phyloP scores from a whole-genome alignment of 2,113 vertebrate genomes.

The Numenius arquata region DNA sequence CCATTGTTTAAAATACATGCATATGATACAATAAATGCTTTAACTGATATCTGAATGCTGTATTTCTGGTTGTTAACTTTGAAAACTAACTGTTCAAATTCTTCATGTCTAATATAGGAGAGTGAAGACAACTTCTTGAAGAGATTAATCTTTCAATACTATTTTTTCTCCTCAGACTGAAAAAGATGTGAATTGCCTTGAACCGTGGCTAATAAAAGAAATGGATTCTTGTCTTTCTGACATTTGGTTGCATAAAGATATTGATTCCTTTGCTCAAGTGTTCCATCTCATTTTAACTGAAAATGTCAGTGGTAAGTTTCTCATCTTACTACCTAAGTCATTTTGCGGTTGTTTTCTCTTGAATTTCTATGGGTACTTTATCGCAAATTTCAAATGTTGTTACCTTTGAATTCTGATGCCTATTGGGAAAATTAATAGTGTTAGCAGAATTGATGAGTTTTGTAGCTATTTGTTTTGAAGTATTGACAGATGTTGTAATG shows the following conservation, averaged over 20 bases:
- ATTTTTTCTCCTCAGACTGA: conserved; percentile 73
- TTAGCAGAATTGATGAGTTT: not conserved
- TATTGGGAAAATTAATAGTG: not conserved
- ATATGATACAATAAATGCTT: not conserved
- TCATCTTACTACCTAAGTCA: not conserved
- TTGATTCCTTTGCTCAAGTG: conserved; percentile 86
- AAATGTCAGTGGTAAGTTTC: conserved; percentile 85
- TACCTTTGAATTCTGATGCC: not conserved
- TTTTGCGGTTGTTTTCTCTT: not conserved
- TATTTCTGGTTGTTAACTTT: not conserved
- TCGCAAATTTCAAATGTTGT: not conserved
- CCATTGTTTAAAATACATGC: not conserved
- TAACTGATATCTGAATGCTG: not conserved
- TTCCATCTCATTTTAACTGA: conserved; percentile 92
- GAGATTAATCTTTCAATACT: not conserved
- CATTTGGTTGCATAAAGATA: conserved; percentile 86
- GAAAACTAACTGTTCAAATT: not conserved
- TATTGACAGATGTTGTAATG: not conserved
- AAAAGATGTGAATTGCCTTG: conserved; percentile 79
- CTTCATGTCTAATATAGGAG: not conserved
- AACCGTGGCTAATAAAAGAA: conserved; percentile 87
- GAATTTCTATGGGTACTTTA: not conserved
- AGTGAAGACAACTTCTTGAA: not conserved
- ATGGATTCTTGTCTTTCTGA: conserved; percentile 93
- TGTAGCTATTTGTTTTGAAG: not conserved